Evolutionary conservation across 1,140 invertebrate genomes (phyloP).

Genomic region (Lordiphosa stackelbergi): DNA sequence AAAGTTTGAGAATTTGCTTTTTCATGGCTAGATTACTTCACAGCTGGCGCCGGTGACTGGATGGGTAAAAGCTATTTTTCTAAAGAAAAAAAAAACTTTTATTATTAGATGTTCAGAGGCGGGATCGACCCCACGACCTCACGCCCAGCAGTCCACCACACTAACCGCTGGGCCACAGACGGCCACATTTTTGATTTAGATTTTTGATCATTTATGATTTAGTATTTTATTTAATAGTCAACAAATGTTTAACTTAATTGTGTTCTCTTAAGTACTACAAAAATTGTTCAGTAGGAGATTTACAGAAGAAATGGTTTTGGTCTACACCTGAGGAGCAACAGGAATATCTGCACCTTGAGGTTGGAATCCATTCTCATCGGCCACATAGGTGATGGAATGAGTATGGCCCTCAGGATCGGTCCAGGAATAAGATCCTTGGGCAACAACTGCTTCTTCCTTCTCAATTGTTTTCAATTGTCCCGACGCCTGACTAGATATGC

Average conservation of each 20-base stretch:
- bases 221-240: slow-evolving; percentile 2
- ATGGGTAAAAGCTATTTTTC: no score
- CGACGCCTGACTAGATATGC: slow-evolving; percentile 78
- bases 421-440: slow-evolving; percentile 21
- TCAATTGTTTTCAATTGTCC: slow-evolving; percentile 2
- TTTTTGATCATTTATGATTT: no score
- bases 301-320: neutral
- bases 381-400: slow-evolving; percentile 33
- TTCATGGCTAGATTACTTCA: no score
- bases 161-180: no score
- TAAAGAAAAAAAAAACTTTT: no score
- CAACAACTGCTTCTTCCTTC: slow-evolving; percentile 29
- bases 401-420: slow-evolving; percentile 24
- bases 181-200: no score
- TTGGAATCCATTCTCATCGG: slow-evolving; percentile 82
- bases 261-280: no score
- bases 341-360: slow-evolving; percentile 81
- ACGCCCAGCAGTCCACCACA: no score
- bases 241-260: slow-evolving; percentile 3
- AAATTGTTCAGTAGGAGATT: neutral
- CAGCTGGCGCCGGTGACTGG: no score
- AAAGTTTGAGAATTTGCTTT: no score
- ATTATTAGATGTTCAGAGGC: no score
- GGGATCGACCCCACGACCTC: no score
- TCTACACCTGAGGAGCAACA: slow-evolving; percentile 69